A percentile compares a stretch with the other conserved stretches of the same genome.
Evolutionary conservation across 2,888 invertebrate species (phyloP).

Genomic region (Napeogenes inachia): DNA sequence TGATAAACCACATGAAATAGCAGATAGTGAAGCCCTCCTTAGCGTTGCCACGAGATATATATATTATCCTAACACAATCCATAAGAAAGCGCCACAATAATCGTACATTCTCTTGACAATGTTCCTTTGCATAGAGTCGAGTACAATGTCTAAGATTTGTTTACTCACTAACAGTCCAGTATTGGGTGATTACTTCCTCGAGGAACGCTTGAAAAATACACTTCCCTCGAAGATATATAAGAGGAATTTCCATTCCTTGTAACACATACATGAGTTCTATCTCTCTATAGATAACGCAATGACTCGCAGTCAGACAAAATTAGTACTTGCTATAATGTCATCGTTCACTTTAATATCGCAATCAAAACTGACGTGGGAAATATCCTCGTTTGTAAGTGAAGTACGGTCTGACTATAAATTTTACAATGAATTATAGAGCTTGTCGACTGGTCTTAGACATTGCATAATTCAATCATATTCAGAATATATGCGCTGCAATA

Average conservation of each 20-base stretch:
- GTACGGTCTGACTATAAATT: conserved; percentile 64
- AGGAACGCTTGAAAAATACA: conserved; percentile 50
- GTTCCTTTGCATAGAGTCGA: conserved; percentile 74
- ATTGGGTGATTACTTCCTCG: conserved; percentile 59
- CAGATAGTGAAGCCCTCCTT: conserved; percentile 64
- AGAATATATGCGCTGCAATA: conserved; percentile 31
- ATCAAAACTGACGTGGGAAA: conserved; percentile 76
- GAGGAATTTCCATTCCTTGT: conserved; percentile 44
- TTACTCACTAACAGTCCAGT: conserved; percentile 63
- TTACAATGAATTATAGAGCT: conserved; percentile 66
- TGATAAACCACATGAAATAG: conserved; percentile 70
- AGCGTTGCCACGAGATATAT: conserved; percentile 64
- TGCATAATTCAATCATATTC: conserved; percentile 67
- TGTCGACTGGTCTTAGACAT: conserved; percentile 48
- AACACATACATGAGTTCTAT: conserved; percentile 42
- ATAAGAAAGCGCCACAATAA: conserved; percentile 72
- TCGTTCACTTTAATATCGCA: conserved; percentile 72
- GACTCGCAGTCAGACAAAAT: conserved; percentile 55
- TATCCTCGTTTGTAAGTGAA: conserved; percentile 70
- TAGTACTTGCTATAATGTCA: conserved; percentile 69
- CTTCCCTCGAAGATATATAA: conserved; percentile 52
- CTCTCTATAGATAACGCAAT: conserved; percentile 53
- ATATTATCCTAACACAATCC: conserved; percentile 73
- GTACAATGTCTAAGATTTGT: conserved; percentile 76
- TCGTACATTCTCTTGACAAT: conserved; percentile 75